Percentiles rank a stretch among this genome's conserved stretches.
phyloP scores from a whole-genome alignment of 2,113 vertebrate genomes.

The Corapipo altera region DNA sequence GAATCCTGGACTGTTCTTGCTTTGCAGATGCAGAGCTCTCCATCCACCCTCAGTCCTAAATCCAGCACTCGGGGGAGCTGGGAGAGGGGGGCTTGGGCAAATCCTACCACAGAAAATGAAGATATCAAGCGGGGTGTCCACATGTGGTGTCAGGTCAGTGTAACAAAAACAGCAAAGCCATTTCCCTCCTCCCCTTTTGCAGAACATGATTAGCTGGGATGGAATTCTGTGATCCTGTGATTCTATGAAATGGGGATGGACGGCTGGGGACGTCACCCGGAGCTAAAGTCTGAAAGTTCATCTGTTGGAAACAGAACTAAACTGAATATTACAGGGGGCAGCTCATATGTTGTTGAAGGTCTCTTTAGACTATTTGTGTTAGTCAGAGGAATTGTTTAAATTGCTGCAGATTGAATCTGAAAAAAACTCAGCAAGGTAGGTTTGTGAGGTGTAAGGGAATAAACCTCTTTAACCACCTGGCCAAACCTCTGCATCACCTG shows the following conservation, averaged over 20 bases:
- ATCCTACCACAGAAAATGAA: not conserved
- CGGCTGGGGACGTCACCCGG: not conserved
- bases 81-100: not conserved
- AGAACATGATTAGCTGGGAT: not conserved
- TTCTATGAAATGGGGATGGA: accelerated
- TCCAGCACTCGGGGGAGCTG: not conserved
- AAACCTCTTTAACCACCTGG: not conserved
- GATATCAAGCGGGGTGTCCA: not conserved
- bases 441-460: not conserved
- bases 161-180: not conserved
- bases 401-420: not conserved
- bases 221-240: not conserved
- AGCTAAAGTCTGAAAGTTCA: not conserved
- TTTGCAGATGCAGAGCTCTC: not conserved
- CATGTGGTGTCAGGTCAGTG: accelerated
- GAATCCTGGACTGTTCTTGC: not conserved
- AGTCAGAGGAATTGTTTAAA: not conserved
- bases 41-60: not conserved
- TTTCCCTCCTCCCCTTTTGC: not conserved
- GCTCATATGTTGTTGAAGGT: not conserved
- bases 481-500: not conserved
- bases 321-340: accelerated
- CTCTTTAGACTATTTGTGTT: not conserved
- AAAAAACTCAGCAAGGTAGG: not conserved
- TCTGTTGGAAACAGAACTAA: not conserved